Evolutionary conservation across 2,797 vertebrate species (phyloP).

Genomic region (Aphelocoma californica): DNA sequence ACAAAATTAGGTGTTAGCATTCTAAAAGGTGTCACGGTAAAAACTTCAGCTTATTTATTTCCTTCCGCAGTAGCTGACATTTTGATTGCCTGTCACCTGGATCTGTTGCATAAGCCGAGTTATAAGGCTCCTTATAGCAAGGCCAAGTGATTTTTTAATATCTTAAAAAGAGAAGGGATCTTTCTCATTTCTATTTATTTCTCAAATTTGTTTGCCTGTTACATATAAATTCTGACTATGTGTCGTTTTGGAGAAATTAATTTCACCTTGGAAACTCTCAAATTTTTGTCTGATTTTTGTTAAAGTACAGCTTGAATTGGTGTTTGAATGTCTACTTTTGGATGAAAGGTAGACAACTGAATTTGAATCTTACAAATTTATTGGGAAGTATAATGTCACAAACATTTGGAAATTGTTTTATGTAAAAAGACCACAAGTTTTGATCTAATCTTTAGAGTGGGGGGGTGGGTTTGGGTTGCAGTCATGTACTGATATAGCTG

Average conservation of each 20-base stretch:
- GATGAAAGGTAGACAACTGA: background rate
- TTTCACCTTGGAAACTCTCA: background rate
- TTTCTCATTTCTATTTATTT: background rate
- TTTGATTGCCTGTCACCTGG: conserved; percentile 32
- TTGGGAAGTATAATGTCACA: background rate
- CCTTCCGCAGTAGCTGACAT: background rate
- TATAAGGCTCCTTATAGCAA: background rate
- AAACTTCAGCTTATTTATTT: background rate
- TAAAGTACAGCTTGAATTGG: background rate
- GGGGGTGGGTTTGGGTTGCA: accelerated
- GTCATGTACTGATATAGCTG: background rate
- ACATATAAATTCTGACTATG: background rate
- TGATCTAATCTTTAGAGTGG: background rate
- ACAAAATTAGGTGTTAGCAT: conserved; percentile 17
- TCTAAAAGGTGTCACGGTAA: conserved; percentile 50
- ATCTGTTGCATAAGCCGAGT: conserved; percentile 16
- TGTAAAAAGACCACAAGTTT: background rate
- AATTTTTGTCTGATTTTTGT: background rate
- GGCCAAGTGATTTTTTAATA: background rate
- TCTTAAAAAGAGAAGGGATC: background rate
- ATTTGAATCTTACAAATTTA: background rate
- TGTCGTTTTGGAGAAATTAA: background rate
- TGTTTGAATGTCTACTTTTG: background rate
- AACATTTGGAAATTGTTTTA: background rate
- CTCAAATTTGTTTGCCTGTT: background rate